phyloP scores from a whole-genome alignment of 2,888 invertebrate species.

The Cataglyphis cursor region DNA sequence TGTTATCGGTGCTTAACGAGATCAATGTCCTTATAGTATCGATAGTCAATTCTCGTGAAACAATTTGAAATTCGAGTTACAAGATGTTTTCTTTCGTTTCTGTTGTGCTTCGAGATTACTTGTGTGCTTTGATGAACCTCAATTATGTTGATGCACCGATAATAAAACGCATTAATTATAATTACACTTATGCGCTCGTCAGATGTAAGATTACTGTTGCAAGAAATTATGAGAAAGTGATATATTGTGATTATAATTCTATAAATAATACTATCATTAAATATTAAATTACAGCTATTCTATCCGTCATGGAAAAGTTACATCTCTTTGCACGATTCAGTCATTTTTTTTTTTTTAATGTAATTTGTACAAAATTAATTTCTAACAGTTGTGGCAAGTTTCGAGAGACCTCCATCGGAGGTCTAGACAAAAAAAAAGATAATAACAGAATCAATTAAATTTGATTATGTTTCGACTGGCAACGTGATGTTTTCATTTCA shows the following conservation, averaged over 20 bases:
- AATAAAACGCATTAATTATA: constrained; percentile 51
- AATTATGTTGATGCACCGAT: constrained; percentile 42
- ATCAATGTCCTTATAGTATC: constrained; percentile 64
- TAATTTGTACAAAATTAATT: not conserved
- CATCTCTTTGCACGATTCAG: not conserved
- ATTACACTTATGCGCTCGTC: constrained; percentile 32
- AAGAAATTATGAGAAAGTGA: constrained; percentile 15
- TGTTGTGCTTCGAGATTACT: constrained; percentile 14
- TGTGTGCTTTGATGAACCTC: constrained; percentile 38
- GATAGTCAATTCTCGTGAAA: constrained; percentile 47
- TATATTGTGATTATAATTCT: constrained; percentile 35
- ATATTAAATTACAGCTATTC: constrained; percentile 11
- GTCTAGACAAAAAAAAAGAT: not conserved
- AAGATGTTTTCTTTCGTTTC: constrained; percentile 36
- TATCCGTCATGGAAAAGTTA: constrained; percentile 5
- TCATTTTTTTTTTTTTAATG: not conserved
- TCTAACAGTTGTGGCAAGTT: not conserved
- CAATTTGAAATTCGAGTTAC: constrained; percentile 56
- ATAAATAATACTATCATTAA: constrained; percentile 24
- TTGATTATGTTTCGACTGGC: constrained; percentile 16
- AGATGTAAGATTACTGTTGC: constrained; percentile 18
- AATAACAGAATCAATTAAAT: constrained; percentile 18
- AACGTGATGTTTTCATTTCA: constrained; percentile 32
- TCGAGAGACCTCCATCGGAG: not conserved
- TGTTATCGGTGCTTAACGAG: constrained; percentile 63